phyloP scores from a whole-genome alignment of 1,140 invertebrate genomes.

The Subanguina moxae region DNA sequence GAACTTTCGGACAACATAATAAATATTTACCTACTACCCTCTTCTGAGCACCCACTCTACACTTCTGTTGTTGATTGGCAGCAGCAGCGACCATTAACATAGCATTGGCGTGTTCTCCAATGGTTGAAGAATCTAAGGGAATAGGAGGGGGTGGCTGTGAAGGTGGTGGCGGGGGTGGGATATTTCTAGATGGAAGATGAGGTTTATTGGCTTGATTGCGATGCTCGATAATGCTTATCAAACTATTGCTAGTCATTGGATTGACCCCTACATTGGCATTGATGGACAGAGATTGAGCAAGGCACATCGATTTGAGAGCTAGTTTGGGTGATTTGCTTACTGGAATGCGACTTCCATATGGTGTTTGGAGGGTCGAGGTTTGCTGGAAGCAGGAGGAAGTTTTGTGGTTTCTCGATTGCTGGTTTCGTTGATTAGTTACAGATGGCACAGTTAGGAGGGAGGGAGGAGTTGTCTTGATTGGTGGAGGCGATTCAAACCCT shows the following conservation, averaged over 20 bases:
- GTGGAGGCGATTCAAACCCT: neutral
- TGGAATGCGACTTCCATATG: conserved; percentile 19
- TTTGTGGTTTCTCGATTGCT: neutral
- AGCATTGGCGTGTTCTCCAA: neutral
- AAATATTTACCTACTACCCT: neutral
- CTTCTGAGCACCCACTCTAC: neutral
- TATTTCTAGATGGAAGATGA: too few relatives aligned
- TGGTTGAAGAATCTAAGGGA: neutral
- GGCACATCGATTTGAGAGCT: conserved; percentile 7
- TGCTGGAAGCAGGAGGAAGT: neutral
- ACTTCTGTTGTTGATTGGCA: neutral
- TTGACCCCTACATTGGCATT: neutral
- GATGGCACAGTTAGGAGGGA: too few relatives aligned
- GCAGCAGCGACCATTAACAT: neutral
- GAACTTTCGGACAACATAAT: too few relatives aligned
- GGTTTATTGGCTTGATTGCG: neutral
- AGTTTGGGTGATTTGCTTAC: conserved; percentile 16
- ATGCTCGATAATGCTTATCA: neutral
- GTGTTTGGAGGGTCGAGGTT: too few relatives aligned
- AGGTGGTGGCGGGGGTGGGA: neutral
- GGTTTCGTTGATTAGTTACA: too few relatives aligned
- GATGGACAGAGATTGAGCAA: neutral
- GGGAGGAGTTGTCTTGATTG: neutral
- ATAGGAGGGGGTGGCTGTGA: neutral
- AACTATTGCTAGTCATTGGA: neutral